Evolutionary conservation across 2,888 invertebrate species (phyloP), one percentile per base, ranked within the genome.

Genomic region (Nomada hirtipes): DNA sequence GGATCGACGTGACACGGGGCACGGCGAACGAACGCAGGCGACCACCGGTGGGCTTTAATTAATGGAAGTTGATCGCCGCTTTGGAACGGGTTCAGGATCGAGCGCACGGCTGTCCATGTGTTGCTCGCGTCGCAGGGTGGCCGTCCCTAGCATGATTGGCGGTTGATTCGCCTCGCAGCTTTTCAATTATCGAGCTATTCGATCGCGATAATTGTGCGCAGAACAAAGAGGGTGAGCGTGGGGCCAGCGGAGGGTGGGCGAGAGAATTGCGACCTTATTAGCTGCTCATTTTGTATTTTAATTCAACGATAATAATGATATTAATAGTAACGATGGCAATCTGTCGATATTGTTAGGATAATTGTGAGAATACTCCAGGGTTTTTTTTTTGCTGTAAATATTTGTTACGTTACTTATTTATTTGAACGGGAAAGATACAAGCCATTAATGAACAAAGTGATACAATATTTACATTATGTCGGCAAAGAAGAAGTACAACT

Each of bases 41-140:
- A 15, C 44, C 52, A 18, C 13, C 15, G 53, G 36, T 18, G 18
- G 67, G n/a, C 65, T 79, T 79, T 79, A 79, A 79, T 79, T 79
- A 79, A 79, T 79, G 79, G 80, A 79, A 79, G 47, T 72, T 72
- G 79, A 79, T 79, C 80, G 72, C 50, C 50, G 79, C 72, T 71
- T 72, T 79, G 63, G 52, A 79, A 78, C 68, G 50, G 55, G 26
- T 53, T 53, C 36, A 36, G 13, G n/a, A 60, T 11, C 3, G 20
- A 60, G 44, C 75, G 11, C 42, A 55, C 13, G 52, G 13, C 18
- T 10, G 55, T 18, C 50, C n/a, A 26, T 18, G 59, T 47, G 57
- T n/a, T 44, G n/a, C 36, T 11, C 26, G 26, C 9, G 29, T 23
- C 42, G 13, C 18, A 18, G 44, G 10, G 44, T 44, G 44, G 10